Base-by-base conservation (phyloP, 2,113 vertebrate genomes). In the Laterallus jamaicensis region DNA sequence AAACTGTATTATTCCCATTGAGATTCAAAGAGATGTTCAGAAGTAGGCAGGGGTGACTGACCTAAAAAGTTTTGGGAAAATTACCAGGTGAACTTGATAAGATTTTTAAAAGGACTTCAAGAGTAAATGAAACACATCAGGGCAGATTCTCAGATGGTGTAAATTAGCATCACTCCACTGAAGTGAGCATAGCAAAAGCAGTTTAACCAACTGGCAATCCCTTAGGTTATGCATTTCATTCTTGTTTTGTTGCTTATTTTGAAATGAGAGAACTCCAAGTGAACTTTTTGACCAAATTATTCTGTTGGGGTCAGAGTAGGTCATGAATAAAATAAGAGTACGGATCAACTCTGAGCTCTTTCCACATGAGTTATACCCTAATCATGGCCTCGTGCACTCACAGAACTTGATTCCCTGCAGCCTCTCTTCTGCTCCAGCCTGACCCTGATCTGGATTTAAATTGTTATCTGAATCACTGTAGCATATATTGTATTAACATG, bases 321-420 rank as follows among this genome's bases (percentile, higher is more conserved):
- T 92, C 92, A 86, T 54, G 79, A 78, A 73, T 88, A 67, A 97
- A 95, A 82, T 75, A 94, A 62, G 35, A 93, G n/a, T 71, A 79
- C 82, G 54, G 83, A 88, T 79, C 47, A 83, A 94, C 92, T 81
- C 56, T 2, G 14, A 71, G 80, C 49, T 79, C 58, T 92, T 96
- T 96, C 93, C 92, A 79, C 93, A 79, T 93, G 93, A 96, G 44
- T 91, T 95, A 50, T 56, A 56, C 44, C 44, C 71, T 96, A 93
- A 93, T 88, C 70, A 50, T 50, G 83, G 69, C 73, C 91, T 86
- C 62, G 19, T 80, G 77, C 44, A 26, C 69, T 81, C 68, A 59
- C 76, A 84, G 76, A 96, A 88, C 70, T 81, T 0, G 8, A 81
- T 96, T 95, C 93, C 83, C 91, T 69, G 88, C 77, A 94, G 93